These are phyloP conservation scores for Pachyramphus minor DNA, from an alignment of 2,113 vertebrate species.

Conservation along the genomic window DNA sequence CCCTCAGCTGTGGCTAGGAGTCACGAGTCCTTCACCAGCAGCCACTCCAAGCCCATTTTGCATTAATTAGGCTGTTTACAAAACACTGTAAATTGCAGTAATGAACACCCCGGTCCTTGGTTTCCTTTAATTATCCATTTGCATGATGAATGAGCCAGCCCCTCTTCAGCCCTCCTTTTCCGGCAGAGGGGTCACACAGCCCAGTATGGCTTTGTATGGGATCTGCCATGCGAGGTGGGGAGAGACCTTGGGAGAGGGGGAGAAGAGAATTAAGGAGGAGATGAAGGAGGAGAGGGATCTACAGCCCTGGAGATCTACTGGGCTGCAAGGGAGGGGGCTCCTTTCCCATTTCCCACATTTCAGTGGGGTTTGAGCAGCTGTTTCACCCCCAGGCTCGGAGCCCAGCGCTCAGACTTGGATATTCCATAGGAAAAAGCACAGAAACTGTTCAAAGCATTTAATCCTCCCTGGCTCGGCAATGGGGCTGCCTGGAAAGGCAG, in stretches of 20 bases:
- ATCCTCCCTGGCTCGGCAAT: fast-evolving
- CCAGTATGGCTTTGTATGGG: not conserved
- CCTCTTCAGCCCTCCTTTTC: not conserved
- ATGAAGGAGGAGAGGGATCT: not conserved
- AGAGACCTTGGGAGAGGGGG: not conserved
- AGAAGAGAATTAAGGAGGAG: not conserved
- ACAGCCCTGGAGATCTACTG: not conserved
- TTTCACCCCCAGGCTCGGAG: not conserved
- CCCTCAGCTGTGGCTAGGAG: not conserved
- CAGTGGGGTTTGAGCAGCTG: not conserved
- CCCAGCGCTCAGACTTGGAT: not conserved
- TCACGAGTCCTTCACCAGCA: conserved; percentile 18
- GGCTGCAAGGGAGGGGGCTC: fast-evolving
- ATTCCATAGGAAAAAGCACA: not conserved
- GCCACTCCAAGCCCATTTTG: conserved; percentile 37
- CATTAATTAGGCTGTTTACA: conserved; percentile 59
- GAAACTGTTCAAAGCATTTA: not conserved
- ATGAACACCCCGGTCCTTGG: not conserved
- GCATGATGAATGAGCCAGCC: not conserved
- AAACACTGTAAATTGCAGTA: conserved; percentile 45
- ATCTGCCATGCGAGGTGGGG: not conserved
- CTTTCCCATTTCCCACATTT: not conserved
- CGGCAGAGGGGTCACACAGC: not conserved
- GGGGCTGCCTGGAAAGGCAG: conserved; percentile 2
- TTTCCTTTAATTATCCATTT: conserved; percentile 50